phyloP scores from a whole-genome alignment of 2,797 vertebrate genomes.

The Eulemur rubriventer region DNA sequence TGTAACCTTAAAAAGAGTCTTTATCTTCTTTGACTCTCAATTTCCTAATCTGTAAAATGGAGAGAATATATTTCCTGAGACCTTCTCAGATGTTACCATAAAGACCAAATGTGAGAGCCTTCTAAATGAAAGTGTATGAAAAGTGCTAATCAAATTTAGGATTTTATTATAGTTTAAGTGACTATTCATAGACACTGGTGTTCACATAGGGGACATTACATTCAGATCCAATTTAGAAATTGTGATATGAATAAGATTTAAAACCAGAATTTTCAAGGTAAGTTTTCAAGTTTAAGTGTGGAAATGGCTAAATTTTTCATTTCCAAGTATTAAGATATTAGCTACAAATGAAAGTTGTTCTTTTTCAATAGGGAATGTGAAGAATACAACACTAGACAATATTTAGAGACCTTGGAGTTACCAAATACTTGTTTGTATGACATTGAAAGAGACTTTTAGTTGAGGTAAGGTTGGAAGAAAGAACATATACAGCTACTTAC shows the following conservation, averaged over 20 bases:
- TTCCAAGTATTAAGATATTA: background rate
- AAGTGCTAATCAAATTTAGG: background rate
- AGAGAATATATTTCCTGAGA: background rate
- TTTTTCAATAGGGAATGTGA: background rate
- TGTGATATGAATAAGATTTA: background rate
- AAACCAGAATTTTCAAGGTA: conserved; percentile 9
- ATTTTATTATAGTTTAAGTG: background rate
- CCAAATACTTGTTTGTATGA: background rate
- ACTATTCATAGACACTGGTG: background rate
- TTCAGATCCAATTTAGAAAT: background rate
- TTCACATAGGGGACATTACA: background rate
- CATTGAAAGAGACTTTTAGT: background rate
- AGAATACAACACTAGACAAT: background rate
- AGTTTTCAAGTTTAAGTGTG: background rate
- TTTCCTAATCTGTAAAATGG: conserved; percentile 12
- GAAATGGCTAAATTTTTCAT: conserved; percentile 29
- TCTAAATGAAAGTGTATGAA: background rate
- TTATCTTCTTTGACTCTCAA: background rate
- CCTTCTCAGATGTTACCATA: background rate
- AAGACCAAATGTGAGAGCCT: background rate
- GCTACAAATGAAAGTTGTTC: background rate
- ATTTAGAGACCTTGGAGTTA: background rate
- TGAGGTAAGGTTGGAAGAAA: background rate
- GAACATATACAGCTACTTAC: background rate
- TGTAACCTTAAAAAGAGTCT: background rate